Conservation (phyloP, 2,888 invertebrate species). For the Mesochorus sp. region DNA sequence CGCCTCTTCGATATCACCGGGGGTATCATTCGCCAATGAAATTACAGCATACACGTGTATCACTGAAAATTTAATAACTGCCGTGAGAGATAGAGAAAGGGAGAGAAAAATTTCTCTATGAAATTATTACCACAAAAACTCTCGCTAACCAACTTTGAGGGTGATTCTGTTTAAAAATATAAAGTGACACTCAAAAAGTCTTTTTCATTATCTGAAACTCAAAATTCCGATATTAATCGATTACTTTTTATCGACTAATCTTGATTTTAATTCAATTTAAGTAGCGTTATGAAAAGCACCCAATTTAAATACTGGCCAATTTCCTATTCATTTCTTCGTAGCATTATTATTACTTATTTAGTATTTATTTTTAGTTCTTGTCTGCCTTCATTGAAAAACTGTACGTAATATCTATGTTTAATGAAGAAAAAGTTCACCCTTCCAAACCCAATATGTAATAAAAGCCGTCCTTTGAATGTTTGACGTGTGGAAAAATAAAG, state of each 20-base stretch:
- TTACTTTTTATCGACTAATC: no score
- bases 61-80: conserved; percentile 60
- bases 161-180: conserved; percentile 1
- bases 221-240: conserved; percentile 23
- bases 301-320: no score
- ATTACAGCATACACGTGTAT: conserved; percentile 48
- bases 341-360: no score
- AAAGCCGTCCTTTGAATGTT: conserved; percentile 19
- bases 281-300: no score
- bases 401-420: no score
- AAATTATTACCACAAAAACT: conserved; percentile 31
- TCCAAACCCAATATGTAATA: background rate
- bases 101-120: no score
- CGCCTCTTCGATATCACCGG: conserved; percentile 2
- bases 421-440: no score
- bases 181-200: conserved; percentile 13
- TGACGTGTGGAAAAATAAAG: background rate
- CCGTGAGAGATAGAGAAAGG: no score
- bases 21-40: conserved; percentile 47
- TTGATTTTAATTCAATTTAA: no score
- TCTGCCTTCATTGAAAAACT: no score
- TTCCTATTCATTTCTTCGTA: no score
- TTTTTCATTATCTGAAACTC: conserved; percentile 15
- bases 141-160: conserved; percentile 17
- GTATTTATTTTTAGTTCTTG: no score